phyloP scores from a whole-genome alignment of 1,140 invertebrate genomes.

The Chironomus tepperi region DNA sequence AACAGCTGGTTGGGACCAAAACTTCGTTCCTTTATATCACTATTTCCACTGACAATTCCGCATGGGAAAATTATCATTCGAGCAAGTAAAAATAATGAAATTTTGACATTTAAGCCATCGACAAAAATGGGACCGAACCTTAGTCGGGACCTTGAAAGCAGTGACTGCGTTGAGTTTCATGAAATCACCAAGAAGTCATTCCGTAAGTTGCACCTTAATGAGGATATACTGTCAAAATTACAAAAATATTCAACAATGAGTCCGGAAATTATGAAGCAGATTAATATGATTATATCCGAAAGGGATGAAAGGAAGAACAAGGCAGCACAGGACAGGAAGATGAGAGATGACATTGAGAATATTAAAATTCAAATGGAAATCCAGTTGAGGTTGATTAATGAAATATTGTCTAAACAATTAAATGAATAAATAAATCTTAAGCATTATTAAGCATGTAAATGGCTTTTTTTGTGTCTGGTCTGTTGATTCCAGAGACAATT shows the following conservation, averaged over 20 bases:
- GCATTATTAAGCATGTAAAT: no score
- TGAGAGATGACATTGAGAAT: not conserved
- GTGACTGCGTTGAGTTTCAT: not conserved
- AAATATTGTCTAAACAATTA: not conserved
- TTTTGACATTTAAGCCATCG: not conserved
- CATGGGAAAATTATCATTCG: not conserved
- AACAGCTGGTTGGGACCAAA: not conserved
- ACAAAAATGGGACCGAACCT: not conserved
- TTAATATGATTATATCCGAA: not conserved
- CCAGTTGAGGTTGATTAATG: not conserved
- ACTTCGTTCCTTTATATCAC: not conserved
- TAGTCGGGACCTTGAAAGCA: not conserved
- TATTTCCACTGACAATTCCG: not conserved
- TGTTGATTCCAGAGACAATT: no score
- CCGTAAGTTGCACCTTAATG: not conserved
- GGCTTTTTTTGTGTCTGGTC: no score
- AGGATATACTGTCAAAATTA: not conserved
- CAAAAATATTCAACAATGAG: slow-evolving; percentile 20
- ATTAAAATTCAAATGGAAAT: slow-evolving; percentile 16
- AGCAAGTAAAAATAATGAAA: slow-evolving; percentile 8
- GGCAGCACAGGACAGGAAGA: not conserved
- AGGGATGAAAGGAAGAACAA: not conserved
- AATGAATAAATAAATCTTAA: no score
- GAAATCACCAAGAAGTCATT: not conserved
- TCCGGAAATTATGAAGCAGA: not conserved